Conservation (phyloP, 2,888 invertebrate species). For the Pachycephus smyrnensis region DNA sequence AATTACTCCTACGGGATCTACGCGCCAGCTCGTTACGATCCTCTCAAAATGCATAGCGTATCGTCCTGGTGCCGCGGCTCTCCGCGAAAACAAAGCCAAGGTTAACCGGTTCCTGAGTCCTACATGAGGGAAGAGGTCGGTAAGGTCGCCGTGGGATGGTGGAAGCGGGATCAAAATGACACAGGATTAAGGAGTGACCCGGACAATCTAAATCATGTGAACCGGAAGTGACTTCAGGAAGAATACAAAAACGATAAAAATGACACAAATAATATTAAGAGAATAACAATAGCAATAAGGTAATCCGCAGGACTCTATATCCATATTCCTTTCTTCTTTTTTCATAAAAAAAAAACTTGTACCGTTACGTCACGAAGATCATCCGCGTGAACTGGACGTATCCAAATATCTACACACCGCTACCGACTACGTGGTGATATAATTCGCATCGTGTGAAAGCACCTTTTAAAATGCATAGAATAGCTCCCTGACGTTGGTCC, state of each 20-base stretch:
- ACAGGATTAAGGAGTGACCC: background rate
- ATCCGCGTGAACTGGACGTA: background rate
- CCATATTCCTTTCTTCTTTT: background rate
- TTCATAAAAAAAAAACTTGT: conserved; percentile 6
- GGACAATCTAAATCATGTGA: background rate
- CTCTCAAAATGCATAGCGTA: conserved; percentile 11
- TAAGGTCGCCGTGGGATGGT: background rate
- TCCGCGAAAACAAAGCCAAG: background rate
- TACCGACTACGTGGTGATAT: conserved; percentile 10
- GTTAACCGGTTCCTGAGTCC: background rate
- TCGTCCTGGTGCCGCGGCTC: background rate
- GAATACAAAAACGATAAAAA: background rate
- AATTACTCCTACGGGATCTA: conserved; percentile 3
- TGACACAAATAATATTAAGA: background rate
- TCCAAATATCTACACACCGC: background rate
- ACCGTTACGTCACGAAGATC: background rate
- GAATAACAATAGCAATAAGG: background rate
- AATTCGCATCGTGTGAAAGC: conserved; percentile 40
- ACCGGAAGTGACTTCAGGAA: background rate
- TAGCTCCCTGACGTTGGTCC: conserved; percentile 31
- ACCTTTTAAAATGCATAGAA: conserved; percentile 52
- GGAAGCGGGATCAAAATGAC: background rate
- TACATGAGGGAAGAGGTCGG: background rate
- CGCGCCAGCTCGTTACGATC: conserved; percentile 1
- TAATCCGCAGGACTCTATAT: background rate